A percentile compares a stretch with the other conserved stretches of the same genome.
Conservation (phyloP, 2,888 invertebrate genomes). For the Acanthosepion esculentum region DNA sequence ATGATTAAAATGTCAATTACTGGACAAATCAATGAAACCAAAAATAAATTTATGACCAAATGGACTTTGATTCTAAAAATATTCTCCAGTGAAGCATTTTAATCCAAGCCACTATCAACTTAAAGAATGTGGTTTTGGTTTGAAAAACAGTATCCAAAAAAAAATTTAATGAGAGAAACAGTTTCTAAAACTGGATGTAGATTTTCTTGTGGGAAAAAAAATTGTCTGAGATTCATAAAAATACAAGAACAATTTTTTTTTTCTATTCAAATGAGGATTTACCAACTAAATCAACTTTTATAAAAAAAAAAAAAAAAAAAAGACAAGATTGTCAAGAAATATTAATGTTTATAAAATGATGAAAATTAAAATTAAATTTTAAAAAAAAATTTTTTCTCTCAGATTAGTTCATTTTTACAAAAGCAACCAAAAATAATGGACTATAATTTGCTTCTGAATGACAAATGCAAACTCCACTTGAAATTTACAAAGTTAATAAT, state of each 20-base stretch:
- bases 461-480: too few relatives aligned
- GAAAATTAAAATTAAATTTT: too few relatives aligned
- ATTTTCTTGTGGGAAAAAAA: too few relatives aligned
- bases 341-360: too few relatives aligned
- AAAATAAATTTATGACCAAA: not conserved
- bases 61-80: not conserved
- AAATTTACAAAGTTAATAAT: too few relatives aligned
- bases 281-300: too few relatives aligned
- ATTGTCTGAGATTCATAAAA: not conserved
- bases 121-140: not conserved
- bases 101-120: not conserved
- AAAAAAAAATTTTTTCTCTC: too few relatives aligned
- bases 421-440: too few relatives aligned
- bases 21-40: not conserved
- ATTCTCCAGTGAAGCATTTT: not conserved
- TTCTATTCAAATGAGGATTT: too few relatives aligned
- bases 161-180: not conserved
- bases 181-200: not conserved
- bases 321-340: not conserved
- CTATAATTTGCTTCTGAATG: too few relatives aligned
- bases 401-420: too few relatives aligned
- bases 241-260: not conserved
- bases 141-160: not conserved
- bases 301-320: too few relatives aligned
- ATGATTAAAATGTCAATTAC: not conserved